phyloP scores from a whole-genome alignment of 2,797 vertebrate species.

The Megalops cyprinoides region DNA sequence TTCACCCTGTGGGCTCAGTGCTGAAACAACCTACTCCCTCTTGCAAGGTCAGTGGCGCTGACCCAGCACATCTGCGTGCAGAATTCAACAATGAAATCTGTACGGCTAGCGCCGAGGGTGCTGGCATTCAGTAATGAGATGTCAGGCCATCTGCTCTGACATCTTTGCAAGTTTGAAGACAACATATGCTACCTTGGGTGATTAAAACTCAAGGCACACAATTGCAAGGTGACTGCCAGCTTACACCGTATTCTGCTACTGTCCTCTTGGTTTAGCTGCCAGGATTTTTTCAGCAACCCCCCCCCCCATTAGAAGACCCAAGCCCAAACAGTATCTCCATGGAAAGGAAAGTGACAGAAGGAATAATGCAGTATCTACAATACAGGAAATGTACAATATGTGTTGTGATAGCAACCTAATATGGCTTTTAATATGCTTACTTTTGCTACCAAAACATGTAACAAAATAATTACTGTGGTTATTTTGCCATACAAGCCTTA shows the following conservation, averaged over 20 bases:
- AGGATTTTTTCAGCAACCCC: background rate
- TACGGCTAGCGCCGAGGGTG: conserved; percentile 14
- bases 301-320: background rate
- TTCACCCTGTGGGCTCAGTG: background rate
- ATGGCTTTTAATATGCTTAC: too few species aligned
- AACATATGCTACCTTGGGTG: conserved; percentile 13
- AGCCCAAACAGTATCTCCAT: too few species aligned
- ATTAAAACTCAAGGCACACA: conserved; percentile 27
- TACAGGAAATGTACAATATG: too few species aligned
- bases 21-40: background rate
- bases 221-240: conserved; percentile 15
- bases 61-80: background rate
- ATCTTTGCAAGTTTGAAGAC: conserved; percentile 13
- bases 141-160: conserved; percentile 32
- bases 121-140: conserved; percentile 26
- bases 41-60: background rate
- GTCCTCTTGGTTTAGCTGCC: background rate
- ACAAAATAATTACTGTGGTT: too few species aligned
- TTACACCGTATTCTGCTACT: background rate
- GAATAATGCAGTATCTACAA: too few species aligned
- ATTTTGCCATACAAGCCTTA: too few species aligned
- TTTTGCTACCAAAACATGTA: too few species aligned
- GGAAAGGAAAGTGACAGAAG: too few species aligned
- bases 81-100: conserved; percentile 25
- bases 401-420: too few species aligned